Percentiles rank a stretch among this genome's conserved stretches.
Evolutionary conservation across 2,888 invertebrate genomes (phyloP).

Genomic region (Aethes cnicana): DNA sequence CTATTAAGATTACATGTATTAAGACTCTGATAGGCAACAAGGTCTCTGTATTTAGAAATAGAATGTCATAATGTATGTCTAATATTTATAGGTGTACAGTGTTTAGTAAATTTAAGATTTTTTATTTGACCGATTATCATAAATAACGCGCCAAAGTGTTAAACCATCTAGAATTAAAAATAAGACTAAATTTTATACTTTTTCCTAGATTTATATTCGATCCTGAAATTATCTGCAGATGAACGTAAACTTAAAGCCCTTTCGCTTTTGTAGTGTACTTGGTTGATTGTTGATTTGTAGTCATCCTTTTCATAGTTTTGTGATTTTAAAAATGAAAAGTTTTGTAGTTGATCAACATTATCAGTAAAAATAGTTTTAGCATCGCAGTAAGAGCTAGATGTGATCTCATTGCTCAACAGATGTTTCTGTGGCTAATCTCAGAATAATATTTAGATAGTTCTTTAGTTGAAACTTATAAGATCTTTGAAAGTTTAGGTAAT

Average conservation of each 20-base stretch:
- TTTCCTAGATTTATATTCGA: too few relatives aligned
- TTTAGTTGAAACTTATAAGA: conserved; percentile 18
- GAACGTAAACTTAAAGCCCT: too few relatives aligned
- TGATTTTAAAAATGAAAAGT: background rate
- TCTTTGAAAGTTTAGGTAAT: conserved; percentile 8
- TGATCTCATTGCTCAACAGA: conserved; percentile 39
- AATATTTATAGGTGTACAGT: too few relatives aligned
- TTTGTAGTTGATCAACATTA: background rate
- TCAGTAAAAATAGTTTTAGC: background rate
- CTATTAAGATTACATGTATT: too few relatives aligned
- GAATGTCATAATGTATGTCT: too few relatives aligned
- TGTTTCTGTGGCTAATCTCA: conserved; percentile 37
- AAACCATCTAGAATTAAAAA: too few relatives aligned
- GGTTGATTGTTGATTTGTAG: too few relatives aligned
- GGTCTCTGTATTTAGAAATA: too few relatives aligned
- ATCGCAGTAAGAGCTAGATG: conserved; percentile 12
- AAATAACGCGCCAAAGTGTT: conserved; percentile 3
- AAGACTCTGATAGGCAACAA: too few relatives aligned
- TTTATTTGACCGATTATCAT: background rate
- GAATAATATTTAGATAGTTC: conserved; percentile 33
- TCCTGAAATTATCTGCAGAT: conserved; percentile 23
- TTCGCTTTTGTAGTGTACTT: too few relatives aligned
- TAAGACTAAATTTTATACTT: too few relatives aligned
- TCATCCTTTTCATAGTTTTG: too few relatives aligned
- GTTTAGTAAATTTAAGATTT: background rate